Conservation (phyloP, 2,888 invertebrate genomes). For the Euphydryas editha region DNA sequence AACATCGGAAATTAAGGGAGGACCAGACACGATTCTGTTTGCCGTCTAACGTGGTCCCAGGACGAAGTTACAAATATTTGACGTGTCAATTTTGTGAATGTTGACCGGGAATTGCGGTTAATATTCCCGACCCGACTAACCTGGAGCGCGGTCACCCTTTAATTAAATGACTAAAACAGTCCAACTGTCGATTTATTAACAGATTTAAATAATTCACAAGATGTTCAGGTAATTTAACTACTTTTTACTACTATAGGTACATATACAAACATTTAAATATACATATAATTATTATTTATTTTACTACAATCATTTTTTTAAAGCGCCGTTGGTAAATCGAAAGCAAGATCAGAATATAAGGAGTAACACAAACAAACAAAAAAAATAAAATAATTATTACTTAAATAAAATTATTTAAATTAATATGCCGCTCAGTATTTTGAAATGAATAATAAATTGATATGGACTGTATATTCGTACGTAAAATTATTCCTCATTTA, state of each 20-base stretch:
- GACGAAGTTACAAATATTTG: slow-evolving; percentile 84
- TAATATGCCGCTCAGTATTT: background rate
- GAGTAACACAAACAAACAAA: background rate
- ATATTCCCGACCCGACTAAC: slow-evolving; percentile 79
- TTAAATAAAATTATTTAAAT: slow-evolving; percentile 5
- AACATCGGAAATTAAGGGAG: slow-evolving; percentile 83
- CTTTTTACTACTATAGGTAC: background rate
- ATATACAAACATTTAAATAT: background rate
- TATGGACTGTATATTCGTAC: slow-evolving; percentile 5
- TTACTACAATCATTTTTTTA: background rate
- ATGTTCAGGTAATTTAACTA: background rate
- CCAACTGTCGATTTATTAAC: slow-evolving; percentile 73
- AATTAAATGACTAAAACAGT: slow-evolving; percentile 81
- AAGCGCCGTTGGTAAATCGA: background rate
- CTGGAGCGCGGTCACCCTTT: slow-evolving; percentile 72
- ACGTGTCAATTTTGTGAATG: slow-evolving; percentile 84
- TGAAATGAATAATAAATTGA: slow-evolving; percentile 8
- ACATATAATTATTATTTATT: background rate
- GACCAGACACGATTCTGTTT: slow-evolving; percentile 83
- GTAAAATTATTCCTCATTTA: slow-evolving; percentile 9
- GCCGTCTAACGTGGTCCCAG: slow-evolving; percentile 82
- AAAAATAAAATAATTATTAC: slow-evolving; percentile 1
- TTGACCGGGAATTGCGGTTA: slow-evolving; percentile 84
- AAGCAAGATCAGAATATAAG: background rate
- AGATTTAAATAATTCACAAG: slow-evolving; percentile 15